Percentiles rank a stretch among this genome's conserved stretches.
phyloP scores from a whole-genome alignment of 2,888 invertebrate species.

The Cheiracanthium punctorium region DNA sequence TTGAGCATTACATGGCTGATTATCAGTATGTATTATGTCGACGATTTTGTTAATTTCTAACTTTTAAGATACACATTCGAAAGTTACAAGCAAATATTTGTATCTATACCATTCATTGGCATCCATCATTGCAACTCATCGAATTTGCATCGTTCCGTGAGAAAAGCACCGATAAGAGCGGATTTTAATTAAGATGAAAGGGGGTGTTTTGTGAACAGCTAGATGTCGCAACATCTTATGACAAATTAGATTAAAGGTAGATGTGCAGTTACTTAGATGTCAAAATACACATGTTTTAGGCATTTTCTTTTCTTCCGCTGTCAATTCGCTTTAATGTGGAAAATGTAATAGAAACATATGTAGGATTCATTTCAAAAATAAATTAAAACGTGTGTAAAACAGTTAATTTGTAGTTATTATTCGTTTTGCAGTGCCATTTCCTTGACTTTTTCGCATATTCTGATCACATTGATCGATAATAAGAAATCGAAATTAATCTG shows the following conservation, averaged over 20 bases:
- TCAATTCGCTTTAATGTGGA: no score
- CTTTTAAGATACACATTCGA: not conserved
- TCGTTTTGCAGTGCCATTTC: no score
- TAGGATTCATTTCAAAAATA: no score
- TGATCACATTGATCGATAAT: no score
- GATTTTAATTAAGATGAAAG: constrained; percentile 6
- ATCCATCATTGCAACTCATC: not conserved
- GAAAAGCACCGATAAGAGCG: not conserved
- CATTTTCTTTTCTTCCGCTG: no score
- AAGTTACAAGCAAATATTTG: not conserved
- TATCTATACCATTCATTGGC: not conserved
- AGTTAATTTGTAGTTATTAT: no score
- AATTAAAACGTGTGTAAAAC: no score
- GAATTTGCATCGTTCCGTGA: not conserved
- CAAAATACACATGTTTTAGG: no score
- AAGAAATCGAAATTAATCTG: no score
- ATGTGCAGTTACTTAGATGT: not conserved
- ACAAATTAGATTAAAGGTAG: not conserved
- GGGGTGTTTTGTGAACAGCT: not conserved
- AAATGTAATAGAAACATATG: no score
- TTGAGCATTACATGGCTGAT: no score
- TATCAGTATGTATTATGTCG: not conserved
- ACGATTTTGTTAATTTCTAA: not conserved
- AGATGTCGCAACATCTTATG: not conserved
- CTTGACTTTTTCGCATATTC: no score